phyloP scores from a whole-genome alignment of 2,888 invertebrate species.

The Therioaphis trifolii region DNA sequence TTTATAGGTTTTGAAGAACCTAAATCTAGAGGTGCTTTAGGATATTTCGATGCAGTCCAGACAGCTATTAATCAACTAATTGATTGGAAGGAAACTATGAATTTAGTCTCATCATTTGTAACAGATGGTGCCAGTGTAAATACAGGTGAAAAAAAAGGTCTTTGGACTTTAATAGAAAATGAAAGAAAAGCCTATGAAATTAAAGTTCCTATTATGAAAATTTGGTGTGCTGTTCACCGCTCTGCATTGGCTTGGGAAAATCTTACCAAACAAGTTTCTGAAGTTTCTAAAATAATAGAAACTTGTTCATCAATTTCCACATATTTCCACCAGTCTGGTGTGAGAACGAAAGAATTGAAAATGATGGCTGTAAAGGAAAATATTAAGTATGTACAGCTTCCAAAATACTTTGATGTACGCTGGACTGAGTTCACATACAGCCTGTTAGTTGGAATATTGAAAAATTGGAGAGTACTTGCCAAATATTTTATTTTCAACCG shows the following conservation, averaged over 20 bases:
- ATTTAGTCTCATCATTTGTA: no score
- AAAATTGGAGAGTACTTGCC: slow-evolving; percentile 4
- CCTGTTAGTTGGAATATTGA: not conserved
- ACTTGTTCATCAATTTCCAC: not conserved
- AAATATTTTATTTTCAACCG: slow-evolving; percentile 14
- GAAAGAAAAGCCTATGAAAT: not conserved
- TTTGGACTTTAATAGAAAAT: no score
- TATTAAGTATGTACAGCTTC: not conserved
- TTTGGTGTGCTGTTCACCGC: not conserved
- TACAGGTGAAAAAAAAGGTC: no score
- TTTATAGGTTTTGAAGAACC: no score
- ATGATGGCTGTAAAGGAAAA: not conserved
- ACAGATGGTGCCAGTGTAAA: no score
- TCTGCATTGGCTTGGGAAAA: not conserved
- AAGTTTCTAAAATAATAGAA: not conserved
- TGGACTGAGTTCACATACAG: not conserved
- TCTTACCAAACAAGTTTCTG: not conserved
- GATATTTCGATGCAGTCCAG: no score
- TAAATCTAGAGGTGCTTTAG: no score
- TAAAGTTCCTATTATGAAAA: not conserved
- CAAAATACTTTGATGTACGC: slow-evolving; percentile 10
- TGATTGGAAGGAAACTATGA: no score
- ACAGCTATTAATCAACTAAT: no score
- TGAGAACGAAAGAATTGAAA: not conserved
- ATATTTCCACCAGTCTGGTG: not conserved